Evolutionary conservation across 2,888 invertebrate species (phyloP), one percentile per base, ranked within the genome.

Genomic region (Watsonalla binaria): DNA sequence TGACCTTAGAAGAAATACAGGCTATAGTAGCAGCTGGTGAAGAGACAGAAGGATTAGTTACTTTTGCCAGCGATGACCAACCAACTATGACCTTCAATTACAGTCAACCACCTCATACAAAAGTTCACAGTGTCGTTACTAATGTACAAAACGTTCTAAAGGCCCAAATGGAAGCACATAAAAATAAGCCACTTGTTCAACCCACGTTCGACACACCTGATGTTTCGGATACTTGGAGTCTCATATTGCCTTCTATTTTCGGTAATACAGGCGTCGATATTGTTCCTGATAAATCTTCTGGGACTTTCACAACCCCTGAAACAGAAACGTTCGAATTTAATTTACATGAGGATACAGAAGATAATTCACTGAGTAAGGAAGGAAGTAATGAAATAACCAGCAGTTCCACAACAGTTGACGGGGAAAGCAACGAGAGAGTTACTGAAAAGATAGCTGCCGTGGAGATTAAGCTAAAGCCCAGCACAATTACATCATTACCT

Each of bases 1-100:
- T 97, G 96, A 96, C 96, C 6, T 85, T 96, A 66, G 93, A 95
- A 70, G 96, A 97, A 84, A 96, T 97, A 61, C 96, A 96, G 76
- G 94, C 95, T 46, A 94, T 97, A 57, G 96, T 96, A 39, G 96
- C 96, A 0, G 95, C 94, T 42, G 96, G 96, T 0, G 96, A 96
- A 74, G 94, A 94, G 55, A 93, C 94, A 48, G 93, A 92, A 52
- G 86, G 91, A 54, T 61, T 92, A 69, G 86, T 92, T 66, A 84
- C 92, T 62, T 82, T 92, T 76, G 78, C 92, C 57, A 85, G 90
- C 82, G 78, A 90, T 65, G 78, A 90, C 53, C 88, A 82, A 72
- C 92, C 86, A 33, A 86, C 89, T 5, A 79, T 86, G 35, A 80
- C 88, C 6, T 89, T 91, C 55, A 90, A 90, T 60, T 84, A 89